Conservation (phyloP, 2,797 vertebrate genomes). For the Sternotherus odoratus region DNA sequence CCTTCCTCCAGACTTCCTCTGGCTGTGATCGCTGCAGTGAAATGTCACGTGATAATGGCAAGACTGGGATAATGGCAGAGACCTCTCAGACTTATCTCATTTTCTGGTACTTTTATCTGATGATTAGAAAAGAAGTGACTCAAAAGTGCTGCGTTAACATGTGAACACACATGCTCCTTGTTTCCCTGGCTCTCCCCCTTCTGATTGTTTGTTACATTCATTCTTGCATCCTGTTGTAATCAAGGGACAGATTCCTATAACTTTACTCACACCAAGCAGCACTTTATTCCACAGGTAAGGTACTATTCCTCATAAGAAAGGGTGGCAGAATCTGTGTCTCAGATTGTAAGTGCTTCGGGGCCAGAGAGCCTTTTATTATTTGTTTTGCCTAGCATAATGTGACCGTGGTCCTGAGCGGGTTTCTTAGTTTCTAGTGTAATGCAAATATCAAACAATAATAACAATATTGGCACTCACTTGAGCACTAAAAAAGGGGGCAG, state of each 20-base stretch:
- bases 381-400: not conserved
- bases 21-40: not conserved
- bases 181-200: not conserved
- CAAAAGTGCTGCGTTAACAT: not conserved
- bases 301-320: not conserved
- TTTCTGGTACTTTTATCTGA: not conserved
- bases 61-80: not conserved
- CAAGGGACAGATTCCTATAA: not conserved
- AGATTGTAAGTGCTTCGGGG: not conserved
- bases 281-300: accelerated
- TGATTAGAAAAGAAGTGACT: not conserved
- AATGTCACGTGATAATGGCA: not conserved
- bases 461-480: not conserved
- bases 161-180: not conserved
- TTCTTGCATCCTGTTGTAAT: not conserved
- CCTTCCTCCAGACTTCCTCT: not conserved
- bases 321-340: not conserved
- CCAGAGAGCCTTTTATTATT: not conserved
- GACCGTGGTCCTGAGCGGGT: accelerated
- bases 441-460: not conserved
- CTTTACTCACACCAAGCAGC: not conserved
- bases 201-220: not conserved
- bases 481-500: not conserved
- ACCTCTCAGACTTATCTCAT: not conserved
- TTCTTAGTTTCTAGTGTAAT: not conserved